A percentile compares a stretch with the other conserved stretches of the same genome.
Evolutionary conservation across 1,140 invertebrate genomes (phyloP).

Genomic region (Periplaneta americana): DNA sequence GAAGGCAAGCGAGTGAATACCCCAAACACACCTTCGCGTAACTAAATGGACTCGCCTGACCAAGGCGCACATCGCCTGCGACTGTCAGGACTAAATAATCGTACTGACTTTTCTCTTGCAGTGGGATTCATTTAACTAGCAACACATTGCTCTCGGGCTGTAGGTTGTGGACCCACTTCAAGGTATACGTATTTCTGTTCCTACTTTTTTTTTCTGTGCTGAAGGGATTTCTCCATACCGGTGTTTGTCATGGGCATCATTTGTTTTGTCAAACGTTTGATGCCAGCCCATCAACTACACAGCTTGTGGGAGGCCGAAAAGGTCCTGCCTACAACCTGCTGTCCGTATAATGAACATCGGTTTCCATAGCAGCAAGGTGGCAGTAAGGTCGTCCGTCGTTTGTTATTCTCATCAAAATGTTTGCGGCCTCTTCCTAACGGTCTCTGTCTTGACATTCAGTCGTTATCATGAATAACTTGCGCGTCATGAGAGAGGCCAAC

Average conservation of each 20-base stretch:
- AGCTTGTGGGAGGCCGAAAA: background rate
- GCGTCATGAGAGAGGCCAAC: background rate
- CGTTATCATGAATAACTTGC: background rate
- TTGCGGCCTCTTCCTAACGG: background rate
- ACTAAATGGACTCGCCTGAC: no score
- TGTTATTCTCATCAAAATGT: background rate
- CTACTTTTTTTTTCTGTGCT: background rate
- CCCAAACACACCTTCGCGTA: no score
- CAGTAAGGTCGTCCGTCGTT: background rate
- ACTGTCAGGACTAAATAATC: no score
- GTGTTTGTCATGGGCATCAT: background rate
- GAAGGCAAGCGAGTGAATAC: no score
- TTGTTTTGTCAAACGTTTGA: background rate
- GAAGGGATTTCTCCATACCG: background rate
- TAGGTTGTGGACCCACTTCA: background rate
- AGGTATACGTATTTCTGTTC: background rate
- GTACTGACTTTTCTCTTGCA: no score
- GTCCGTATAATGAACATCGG: background rate
- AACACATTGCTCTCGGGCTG: background rate
- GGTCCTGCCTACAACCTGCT: background rate
- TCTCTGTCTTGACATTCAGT: no score
- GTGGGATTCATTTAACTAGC: no score
- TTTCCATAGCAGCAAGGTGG: background rate
- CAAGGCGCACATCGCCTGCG: no score
- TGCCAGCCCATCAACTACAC: background rate